Evolutionary conservation across 2,888 invertebrate genomes (phyloP).

Genomic region (Orchesellides sinensis): DNA sequence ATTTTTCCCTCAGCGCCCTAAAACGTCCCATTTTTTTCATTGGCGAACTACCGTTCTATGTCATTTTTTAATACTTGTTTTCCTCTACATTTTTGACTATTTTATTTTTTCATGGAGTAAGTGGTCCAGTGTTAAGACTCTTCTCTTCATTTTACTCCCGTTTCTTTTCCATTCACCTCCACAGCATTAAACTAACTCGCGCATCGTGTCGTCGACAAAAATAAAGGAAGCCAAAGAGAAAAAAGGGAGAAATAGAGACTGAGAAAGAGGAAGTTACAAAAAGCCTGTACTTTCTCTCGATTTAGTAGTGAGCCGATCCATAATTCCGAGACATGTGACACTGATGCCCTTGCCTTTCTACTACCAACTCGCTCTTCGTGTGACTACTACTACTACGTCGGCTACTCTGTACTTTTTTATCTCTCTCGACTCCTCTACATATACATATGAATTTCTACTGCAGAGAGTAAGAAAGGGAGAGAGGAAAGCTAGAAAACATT

Average conservation of each 20-base stretch:
- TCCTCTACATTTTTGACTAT: slow-evolving; percentile 5
- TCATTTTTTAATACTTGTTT: slow-evolving; percentile 30
- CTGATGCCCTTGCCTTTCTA: slow-evolving; percentile 65
- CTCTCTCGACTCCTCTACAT: slow-evolving; percentile 20
- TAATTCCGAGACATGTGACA: slow-evolving; percentile 66
- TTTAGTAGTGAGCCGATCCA: slow-evolving; percentile 65
- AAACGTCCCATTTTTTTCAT: slow-evolving; percentile 27
- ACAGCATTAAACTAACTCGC: slow-evolving; percentile 31
- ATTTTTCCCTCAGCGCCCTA: slow-evolving; percentile 36
- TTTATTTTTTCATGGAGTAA: slow-evolving; percentile 75
- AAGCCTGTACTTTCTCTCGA: slow-evolving; percentile 62
- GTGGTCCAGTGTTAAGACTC: slow-evolving; percentile 47
- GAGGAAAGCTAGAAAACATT: slow-evolving; percentile 49
- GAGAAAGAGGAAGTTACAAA: slow-evolving; percentile 55
- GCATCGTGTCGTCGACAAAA: slow-evolving; percentile 27
- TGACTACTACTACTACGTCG: too few species aligned
- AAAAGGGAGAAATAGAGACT: slow-evolving; percentile 39
- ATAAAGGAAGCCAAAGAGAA: slow-evolving; percentile 5
- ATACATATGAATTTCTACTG: neutral
- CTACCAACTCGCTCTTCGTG: too few species aligned
- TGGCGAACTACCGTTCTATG: slow-evolving; percentile 6
- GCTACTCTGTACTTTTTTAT: neutral
- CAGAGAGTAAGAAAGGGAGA: slow-evolving; percentile 18
- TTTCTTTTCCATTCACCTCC: slow-evolving; percentile 38
- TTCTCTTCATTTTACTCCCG: slow-evolving; percentile 18